Evolutionary conservation across 2,888 invertebrate species (phyloP).

Genomic region (Hirtodrosophila trivittata): DNA sequence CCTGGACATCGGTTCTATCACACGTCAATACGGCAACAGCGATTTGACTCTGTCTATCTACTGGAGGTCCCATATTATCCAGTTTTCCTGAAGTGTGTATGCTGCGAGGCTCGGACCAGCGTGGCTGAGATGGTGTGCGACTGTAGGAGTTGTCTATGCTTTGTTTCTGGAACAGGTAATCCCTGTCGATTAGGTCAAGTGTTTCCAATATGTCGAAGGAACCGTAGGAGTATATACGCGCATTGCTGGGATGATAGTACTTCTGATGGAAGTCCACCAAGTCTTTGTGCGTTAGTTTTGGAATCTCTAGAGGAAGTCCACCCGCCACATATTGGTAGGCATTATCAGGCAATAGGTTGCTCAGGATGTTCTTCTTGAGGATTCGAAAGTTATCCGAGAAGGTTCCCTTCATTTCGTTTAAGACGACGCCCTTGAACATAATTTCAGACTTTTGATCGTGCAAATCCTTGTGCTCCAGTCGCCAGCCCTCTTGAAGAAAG

Average conservation of each 20-base stretch:
- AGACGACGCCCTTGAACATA: conserved; percentile 96
- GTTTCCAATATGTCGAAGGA: conserved; percentile 92
- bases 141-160: conserved; percentile 87
- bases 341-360: conserved; percentile 90
- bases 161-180: conserved; percentile 87
- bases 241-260: conserved; percentile 96
- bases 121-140: conserved; percentile 88
- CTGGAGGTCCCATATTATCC: conserved; percentile 91
- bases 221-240: conserved; percentile 95
- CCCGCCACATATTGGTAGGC: conserved; percentile 95
- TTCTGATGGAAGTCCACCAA: conserved; percentile 92
- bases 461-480: conserved; percentile 91
- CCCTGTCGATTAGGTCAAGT: conserved; percentile 90
- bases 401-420: conserved; percentile 99
- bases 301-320: conserved; percentile 94
- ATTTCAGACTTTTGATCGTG: conserved; percentile 90
- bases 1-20: conserved; percentile 90
- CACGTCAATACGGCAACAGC: conserved; percentile 91
- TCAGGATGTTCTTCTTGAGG: conserved; percentile 90
- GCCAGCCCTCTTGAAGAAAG: conserved; percentile 97
- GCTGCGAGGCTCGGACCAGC: conserved; percentile 88
- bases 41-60: conserved; percentile 93
- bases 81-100: conserved; percentile 88
- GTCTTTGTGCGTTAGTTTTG: conserved; percentile 91
- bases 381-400: conserved; percentile 94